Conservation (phyloP, 2,113 vertebrate genomes). For the Rhabdornis inornatus region DNA sequence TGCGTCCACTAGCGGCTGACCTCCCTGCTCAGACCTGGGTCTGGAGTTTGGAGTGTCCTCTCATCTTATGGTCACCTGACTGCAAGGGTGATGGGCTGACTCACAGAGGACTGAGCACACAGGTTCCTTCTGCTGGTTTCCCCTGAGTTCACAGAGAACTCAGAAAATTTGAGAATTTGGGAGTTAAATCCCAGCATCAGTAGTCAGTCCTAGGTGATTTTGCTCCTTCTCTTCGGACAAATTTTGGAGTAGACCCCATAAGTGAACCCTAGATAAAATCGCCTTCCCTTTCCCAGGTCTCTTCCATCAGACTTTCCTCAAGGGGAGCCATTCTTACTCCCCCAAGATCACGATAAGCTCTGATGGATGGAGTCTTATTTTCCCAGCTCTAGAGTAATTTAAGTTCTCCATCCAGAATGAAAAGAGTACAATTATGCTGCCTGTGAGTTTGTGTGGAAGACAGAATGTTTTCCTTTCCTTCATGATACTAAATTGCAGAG, state of each 20-base stretch:
- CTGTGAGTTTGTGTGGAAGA: neutral
- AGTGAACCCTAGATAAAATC: neutral
- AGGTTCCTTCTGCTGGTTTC: neutral
- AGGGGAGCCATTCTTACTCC: neutral
- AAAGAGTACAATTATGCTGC: neutral
- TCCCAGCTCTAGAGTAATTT: neutral
- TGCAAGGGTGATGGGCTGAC: rapidly evolving
- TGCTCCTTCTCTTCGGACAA: neutral
- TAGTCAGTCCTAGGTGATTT: neutral
- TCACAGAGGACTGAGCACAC: neutral
- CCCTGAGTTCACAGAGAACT: neutral
- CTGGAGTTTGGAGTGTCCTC: neutral
- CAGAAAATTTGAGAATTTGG: neutral
- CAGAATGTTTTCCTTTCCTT: neutral
- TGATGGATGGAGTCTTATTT: neutral
- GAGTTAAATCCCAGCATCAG: neutral
- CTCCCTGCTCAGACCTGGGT: neutral
- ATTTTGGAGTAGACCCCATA: neutral
- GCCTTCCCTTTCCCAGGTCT: neutral
- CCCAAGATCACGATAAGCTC: neutral
- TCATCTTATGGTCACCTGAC: neutral
- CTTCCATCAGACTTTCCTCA: neutral
- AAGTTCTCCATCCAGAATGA: neutral
- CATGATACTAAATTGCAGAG: neutral
- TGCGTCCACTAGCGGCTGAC: rapidly evolving